phyloP scores from a whole-genome alignment of 1,140 invertebrate genomes.

The Amphibalanus amphitrite region DNA sequence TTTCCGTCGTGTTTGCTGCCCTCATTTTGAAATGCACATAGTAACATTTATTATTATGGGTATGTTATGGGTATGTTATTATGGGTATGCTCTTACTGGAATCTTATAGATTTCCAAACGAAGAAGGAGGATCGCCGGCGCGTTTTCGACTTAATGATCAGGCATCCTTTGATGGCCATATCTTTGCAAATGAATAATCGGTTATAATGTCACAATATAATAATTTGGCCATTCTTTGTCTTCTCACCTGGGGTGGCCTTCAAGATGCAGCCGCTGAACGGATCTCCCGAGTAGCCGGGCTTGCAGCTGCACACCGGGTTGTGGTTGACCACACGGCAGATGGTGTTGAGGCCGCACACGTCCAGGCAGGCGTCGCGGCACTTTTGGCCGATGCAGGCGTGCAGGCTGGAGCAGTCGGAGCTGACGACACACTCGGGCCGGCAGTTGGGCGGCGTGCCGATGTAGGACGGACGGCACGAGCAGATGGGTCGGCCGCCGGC shows the following conservation, averaged over 20 bases:
- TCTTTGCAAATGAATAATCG: too few relatives aligned
- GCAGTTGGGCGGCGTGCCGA: conserved; percentile 34
- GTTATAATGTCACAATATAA: too few relatives aligned
- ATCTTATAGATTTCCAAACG: too few relatives aligned
- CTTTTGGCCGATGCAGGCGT: conserved; percentile 37
- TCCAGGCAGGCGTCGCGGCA: conserved; percentile 22
- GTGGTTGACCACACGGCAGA: conserved; percentile 55
- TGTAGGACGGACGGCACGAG: conserved; percentile 40
- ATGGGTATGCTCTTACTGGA: too few relatives aligned
- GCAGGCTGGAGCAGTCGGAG: conserved; percentile 50
- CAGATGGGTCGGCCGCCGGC: conserved; percentile 35
- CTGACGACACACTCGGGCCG: conserved; percentile 57
- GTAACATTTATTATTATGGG: too few relatives aligned
- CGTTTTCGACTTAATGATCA: too few relatives aligned
- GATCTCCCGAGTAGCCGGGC: conserved; percentile 55
- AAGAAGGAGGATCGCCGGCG: too few relatives aligned
- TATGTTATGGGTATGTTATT: too few relatives aligned
- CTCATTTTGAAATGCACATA: too few relatives aligned
- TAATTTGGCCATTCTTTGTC: too few relatives aligned
- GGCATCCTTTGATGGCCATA: too few relatives aligned
- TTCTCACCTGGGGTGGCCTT: not conserved
- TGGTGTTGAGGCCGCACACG: conserved; percentile 49
- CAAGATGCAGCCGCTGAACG: conserved; percentile 45
- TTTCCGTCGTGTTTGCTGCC: too few relatives aligned
- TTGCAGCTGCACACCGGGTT: conserved; percentile 53